Evolutionary conservation across 2,888 invertebrate genomes (phyloP), one percentile per base, ranked within the genome.

Genomic region (Dorcus parallelipipedus): DNA sequence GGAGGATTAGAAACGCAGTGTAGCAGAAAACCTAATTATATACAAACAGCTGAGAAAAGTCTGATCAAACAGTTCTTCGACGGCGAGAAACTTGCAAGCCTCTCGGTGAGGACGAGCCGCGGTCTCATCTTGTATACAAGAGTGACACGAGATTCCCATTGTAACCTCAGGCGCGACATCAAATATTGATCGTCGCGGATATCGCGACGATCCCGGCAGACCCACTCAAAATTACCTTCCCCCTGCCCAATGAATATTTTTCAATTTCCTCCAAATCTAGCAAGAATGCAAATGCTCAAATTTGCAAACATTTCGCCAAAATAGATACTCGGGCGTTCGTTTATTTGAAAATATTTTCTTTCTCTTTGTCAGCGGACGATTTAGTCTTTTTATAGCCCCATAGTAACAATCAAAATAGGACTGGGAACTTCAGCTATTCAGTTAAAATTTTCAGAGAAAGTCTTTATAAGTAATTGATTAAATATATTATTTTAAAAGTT

Each of bases 231-330:
- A 49, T 51, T 64, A 52, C 47, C 52, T 58, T 56, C 54, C 59
- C 45, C 57, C 39, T 49, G 58, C 47, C 62, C 64, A 61, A 62
- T 64, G 65, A 65, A 65, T 65, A 65, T 65, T 65, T 64, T 64
- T 65, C 65, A 65, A 65, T 65, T 65, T 65, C 63, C 61, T 50
- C 48, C 58, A 62, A 63, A 63, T 64, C 61, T 61, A 62, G 49
- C 51, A 59, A 50, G 62, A 63, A 65, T 64, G 63, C 63, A 65
- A 64, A 63, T 61, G 62, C 49, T 55, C 52, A 58, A 61, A 64
- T 64, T 63, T 63, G 59, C 61, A 62, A 61, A 57, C 54, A 43
- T 52, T 43, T 54, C 51, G 53, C 49, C 53, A 56, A 60, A 60
- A 45, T 10, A 20, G 45, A 45, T 45, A 20, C 45, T 17, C 45